Base-by-base conservation (phyloP, 2,797 vertebrate species). In the Octomys mimax region DNA sequence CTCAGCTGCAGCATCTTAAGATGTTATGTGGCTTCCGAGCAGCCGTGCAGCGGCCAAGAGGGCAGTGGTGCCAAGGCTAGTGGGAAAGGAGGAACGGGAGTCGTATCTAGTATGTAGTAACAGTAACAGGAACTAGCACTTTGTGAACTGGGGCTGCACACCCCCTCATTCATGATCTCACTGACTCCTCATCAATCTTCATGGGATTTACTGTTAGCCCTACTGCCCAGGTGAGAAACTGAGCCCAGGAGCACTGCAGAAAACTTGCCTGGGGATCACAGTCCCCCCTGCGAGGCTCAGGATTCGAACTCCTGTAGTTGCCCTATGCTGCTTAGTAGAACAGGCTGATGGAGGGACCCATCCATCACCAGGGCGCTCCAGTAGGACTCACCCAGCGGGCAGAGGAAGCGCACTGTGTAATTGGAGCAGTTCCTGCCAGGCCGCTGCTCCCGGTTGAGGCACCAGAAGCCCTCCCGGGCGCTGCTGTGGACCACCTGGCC, bases 351-450 rank as follows among this genome's bases (percentile, higher is more conserved):
- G 54, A 79, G 54, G 42, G 16, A 8, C 28, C 70, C 71, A n/a
- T 18, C 62, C 71, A n/a, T 18, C 62, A 78, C 8, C 28, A 16
- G 57, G 78, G 59, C 49, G 9, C 26, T 8, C 42, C 42, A 16
- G 73, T 31, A 66, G 1, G 66, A 73, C 92, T 97, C 87, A 99
- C 99, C 99, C 98, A 97, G 98, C 1, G 98, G 99, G 96, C 99
- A 99, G 46, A 99, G 99, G 98, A 99, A 99, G 87, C 99, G 99
- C 33, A 99, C 99, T 0, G 99, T 99, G 6, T 99, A 99, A 98
- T 99, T 99, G 91, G 99, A 99, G 96, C 99, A 99, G 97, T 99
- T 99, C 93, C 97, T 99, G 42, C 98, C 98, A 0, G 98, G 97
- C 22, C 95, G 98, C 98, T 99, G 99, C 96, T 99, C 99, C 54